Percentiles rank a stretch among this genome's conserved stretches.
These are phyloP conservation scores for Thysanoteuthis rhombus DNA, from an alignment of 2,888 invertebrate species.

Conservation along the genomic window DNA sequence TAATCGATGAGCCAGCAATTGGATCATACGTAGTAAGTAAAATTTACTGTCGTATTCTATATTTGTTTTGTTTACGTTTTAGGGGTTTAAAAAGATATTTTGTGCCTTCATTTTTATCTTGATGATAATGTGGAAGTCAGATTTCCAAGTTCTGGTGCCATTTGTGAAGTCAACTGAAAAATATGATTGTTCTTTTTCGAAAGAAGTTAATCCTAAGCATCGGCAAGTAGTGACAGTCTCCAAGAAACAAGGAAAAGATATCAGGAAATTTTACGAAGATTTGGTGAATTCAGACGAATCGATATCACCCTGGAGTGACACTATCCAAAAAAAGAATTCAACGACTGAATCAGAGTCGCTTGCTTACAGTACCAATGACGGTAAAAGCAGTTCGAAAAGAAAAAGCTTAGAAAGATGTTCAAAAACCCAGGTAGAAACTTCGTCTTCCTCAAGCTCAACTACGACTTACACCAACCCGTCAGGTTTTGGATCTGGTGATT, in stretches of 20 bases:
- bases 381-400: neutral
- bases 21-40: neutral
- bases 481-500: no score
- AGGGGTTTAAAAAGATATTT: neutral
- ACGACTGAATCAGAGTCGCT: neutral
- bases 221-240: neutral
- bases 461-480: no score
- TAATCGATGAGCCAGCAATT: neutral
- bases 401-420: no score
- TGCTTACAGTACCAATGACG: neutral
- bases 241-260: slow-evolving; percentile 40
- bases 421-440: no score
- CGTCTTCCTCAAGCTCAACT: no score
- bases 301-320: neutral
- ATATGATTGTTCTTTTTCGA: neutral
- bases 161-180: neutral
- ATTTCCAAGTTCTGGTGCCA: neutral
- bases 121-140: neutral
- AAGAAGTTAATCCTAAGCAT: neutral
- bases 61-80: neutral
- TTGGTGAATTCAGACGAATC: slow-evolving; percentile 30
- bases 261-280: slow-evolving; percentile 46
- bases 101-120: neutral
- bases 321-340: neutral
- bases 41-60: neutral